Conservation (phyloP, 2,888 invertebrate genomes). For the Microctonus aethiopoides region DNA sequence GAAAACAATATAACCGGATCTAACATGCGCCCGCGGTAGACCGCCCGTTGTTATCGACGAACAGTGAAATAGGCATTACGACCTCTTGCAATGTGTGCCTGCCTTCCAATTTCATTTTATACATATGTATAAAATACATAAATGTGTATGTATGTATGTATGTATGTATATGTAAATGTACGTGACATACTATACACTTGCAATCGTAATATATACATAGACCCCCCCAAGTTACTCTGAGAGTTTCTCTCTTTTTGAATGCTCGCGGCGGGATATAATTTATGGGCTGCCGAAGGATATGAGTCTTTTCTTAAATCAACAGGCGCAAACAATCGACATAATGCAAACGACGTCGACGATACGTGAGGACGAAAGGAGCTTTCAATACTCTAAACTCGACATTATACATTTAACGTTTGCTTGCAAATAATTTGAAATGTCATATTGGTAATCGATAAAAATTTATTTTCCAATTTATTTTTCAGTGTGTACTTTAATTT, state of each 20-base stretch:
- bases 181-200: slow-evolving; percentile 4
- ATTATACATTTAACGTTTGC: background rate
- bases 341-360: too few species aligned
- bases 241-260: background rate
- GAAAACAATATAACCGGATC: slow-evolving; percentile 34
- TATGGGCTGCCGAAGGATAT: slow-evolving; percentile 28
- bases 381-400: background rate
- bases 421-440: slow-evolving; percentile 10
- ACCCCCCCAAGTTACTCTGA: slow-evolving; percentile 7
- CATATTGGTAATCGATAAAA: background rate
- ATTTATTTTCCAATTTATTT: slow-evolving; percentile 2
- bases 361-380: background rate
- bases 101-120: background rate
- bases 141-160: too few species aligned
- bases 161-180: background rate
- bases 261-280: slow-evolving; percentile 13
- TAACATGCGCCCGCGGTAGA: slow-evolving; percentile 25
- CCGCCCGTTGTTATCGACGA: slow-evolving; percentile 34
- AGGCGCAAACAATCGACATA: slow-evolving; percentile 3
- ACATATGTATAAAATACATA: too few species aligned
- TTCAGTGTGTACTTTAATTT: background rate
- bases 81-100: slow-evolving; percentile 9
- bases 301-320: slow-evolving; percentile 20
- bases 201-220: background rate
- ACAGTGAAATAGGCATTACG: slow-evolving; percentile 29